phyloP scores from a whole-genome alignment of 2,797 vertebrate genomes.

The Scomberomorus guttatus region DNA sequence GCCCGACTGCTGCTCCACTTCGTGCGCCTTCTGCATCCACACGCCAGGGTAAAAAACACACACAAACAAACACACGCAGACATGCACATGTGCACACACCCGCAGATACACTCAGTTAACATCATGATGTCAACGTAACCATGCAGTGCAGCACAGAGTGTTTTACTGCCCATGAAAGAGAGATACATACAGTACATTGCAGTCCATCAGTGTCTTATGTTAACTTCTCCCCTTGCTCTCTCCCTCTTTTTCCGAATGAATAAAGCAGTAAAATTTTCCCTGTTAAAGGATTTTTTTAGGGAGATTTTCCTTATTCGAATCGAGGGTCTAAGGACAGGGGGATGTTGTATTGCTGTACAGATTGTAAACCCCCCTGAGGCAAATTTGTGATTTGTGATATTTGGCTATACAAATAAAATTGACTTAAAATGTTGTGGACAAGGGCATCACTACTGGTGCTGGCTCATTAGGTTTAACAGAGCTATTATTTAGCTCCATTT shows the following conservation, averaged over 20 bases:
- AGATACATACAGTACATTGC: conserved; percentile 47
- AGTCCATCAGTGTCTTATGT: conserved; percentile 47
- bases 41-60: conserved; percentile 26
- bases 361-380: no score
- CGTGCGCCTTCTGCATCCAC: conserved; percentile 90
- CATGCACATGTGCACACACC: conserved; percentile 38
- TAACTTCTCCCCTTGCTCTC: conserved; percentile 31
- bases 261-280: conserved; percentile 51
- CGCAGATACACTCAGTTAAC: conserved; percentile 35
- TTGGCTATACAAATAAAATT: no score
- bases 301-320: no score
- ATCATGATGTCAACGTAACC: conserved; percentile 6
- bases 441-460: conserved; percentile 64
- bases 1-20: conserved; percentile 91
- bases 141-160: conserved; percentile 29
- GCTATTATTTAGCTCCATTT: conserved; percentile 72
- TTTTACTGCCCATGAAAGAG: conserved; percentile 49
- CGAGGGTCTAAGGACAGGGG: no score
- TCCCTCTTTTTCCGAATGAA: conserved; percentile 51
- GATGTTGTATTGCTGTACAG: no score
- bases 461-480: conserved; percentile 74
- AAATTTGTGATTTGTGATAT: no score
- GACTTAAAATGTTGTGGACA: conserved; percentile 61
- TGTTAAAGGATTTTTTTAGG: no score
- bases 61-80: conserved; percentile 37